phyloP scores from a whole-genome alignment of 2,888 invertebrate species.

The Cerastis rubricosa region DNA sequence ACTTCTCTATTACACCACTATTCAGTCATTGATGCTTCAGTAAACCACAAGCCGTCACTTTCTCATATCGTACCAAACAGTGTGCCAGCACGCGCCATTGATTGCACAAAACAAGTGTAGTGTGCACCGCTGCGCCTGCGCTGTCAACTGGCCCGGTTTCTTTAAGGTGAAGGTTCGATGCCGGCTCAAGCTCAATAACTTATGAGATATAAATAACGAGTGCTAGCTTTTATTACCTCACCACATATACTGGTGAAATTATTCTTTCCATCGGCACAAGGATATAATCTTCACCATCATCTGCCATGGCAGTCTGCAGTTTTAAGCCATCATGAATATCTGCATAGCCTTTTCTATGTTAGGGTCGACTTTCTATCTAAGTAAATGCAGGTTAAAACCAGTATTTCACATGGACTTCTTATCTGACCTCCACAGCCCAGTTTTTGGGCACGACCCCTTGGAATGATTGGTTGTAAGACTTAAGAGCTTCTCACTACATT shows the following conservation, averaged over 20 bases:
- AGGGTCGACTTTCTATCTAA: not conserved
- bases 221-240: constrained; percentile 51
- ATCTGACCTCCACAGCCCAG: not conserved
- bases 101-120: constrained; percentile 66
- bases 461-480: not conserved
- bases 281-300: not conserved
- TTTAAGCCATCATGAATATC: not conserved
- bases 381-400: not conserved
- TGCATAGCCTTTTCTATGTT: not conserved
- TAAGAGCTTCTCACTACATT: not conserved
- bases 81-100: constrained; percentile 53
- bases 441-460: not conserved
- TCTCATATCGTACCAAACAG: constrained; percentile 34
- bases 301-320: not conserved
- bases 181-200: constrained; percentile 66
- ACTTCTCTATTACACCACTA: not conserved
- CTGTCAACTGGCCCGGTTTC: constrained; percentile 76
- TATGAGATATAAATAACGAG: constrained; percentile 67
- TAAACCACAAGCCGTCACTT: not conserved
- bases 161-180: constrained; percentile 78
- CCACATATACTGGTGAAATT: constrained; percentile 30
- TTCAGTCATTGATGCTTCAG: not conserved
- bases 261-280: not conserved
- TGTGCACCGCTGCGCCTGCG: constrained; percentile 62
- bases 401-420: not conserved